These are phyloP conservation scores for Uloborus diversus DNA, from an alignment of 1,140 invertebrate species.

Conservation along the genomic window DNA sequence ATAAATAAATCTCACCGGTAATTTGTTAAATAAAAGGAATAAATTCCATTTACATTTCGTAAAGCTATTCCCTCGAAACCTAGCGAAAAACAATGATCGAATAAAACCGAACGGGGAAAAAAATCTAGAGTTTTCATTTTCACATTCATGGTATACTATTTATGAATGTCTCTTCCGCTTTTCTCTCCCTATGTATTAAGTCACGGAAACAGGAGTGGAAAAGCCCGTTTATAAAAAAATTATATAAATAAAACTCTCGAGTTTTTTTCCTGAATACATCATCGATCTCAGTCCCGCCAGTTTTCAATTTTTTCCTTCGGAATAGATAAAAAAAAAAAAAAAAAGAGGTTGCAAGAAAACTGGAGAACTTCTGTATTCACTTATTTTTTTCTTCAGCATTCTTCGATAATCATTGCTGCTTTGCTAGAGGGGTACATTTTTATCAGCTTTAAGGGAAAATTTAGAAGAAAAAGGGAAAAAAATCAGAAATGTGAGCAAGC, in stretches of 20 bases:
- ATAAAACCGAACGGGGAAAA: no score
- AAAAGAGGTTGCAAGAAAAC: no score
- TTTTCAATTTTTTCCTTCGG: background rate
- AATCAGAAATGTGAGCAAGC: no score
- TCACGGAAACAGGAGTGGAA: background rate
- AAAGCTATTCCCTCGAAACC: no score
- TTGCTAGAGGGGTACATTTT: background rate
- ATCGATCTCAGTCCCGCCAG: background rate
- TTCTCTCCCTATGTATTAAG: background rate
- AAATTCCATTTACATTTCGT: no score
- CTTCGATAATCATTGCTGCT: background rate
- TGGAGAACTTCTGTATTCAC: background rate
- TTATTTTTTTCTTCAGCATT: background rate
- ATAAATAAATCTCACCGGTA: no score
- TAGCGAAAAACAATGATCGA: no score
- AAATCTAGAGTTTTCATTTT: no score
- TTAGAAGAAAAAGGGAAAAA: background rate
- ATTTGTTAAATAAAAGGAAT: no score
- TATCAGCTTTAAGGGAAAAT: background rate
- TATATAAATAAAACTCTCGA: background rate
- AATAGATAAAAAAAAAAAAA: background rate
- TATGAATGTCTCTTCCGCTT: background rate
- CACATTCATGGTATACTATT: background rate
- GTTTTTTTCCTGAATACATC: background rate
- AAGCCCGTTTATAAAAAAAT: background rate